Base-by-base conservation (phyloP, 2,888 invertebrate species). In the Spodoptera exigua region DNA sequence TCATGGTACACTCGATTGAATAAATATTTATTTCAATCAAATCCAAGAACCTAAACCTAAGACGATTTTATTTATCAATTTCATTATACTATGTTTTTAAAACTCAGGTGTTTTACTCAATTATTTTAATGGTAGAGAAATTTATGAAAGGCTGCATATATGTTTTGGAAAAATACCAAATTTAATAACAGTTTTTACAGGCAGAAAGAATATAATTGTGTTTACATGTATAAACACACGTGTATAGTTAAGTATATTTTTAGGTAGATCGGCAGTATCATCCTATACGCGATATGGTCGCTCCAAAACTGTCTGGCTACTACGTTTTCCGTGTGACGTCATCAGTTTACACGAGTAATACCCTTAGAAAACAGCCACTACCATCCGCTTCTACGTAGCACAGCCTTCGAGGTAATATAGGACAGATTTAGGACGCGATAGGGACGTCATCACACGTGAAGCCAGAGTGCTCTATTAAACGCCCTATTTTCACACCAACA, bases 361-460 rank as follows among this genome's bases (percentile, higher is more conserved):
- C 14, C 41, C n/a, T 59, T 58, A 61, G 18, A 65, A 55, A 61
- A 41, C 7, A 49, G 45, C 37, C 18, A 1, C 17, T 12, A 18
- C 34, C 40, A 7, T 48, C 34, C 45, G 48, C 65, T 55, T 64
- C 57, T 36, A 27, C 41, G 45, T 49, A 40, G 40, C 66, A 17
- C 34, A 56, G 65, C 71, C 64, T 65, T 55, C 70, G 71, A 75
- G 80, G 79, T 77, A 81, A 71, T 74, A 78, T 76, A 80, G 81
- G 76, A 81, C 76, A 92, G 92, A 92, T 92, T 86, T 92, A 90
- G 92, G 88, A 69, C 89, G 76, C 81, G 92, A 92, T 92, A 92
- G 79, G 82, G 73, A 78, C 82, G 86, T 91, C 92, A 91, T 92
- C 91, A 88, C 87, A 89, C 88, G 84, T 82, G 77, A 76, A 75